These are phyloP conservation scores for Corapipo altera DNA, from an alignment of 2,113 vertebrate species.

Conservation along the genomic window DNA sequence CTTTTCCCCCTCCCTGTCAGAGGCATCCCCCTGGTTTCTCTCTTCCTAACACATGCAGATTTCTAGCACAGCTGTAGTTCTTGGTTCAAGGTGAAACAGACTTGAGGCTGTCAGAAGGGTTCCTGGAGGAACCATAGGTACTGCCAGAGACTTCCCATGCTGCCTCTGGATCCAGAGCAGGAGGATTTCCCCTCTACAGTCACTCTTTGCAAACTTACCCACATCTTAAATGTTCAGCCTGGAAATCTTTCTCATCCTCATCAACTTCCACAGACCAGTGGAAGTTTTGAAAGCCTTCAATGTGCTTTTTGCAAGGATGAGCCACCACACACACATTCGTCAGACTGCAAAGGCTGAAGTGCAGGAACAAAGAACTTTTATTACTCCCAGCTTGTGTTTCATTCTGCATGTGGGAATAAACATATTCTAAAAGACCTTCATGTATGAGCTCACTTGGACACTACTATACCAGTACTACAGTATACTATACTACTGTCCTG, in stretches of 20 bases:
- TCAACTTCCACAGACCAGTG: not conserved
- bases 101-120: not conserved
- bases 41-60: not conserved
- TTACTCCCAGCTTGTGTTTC: not conserved
- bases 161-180: not conserved
- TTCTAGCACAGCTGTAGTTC: not conserved
- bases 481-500: not conserved
- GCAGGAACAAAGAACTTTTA: not conserved
- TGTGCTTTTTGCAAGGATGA: not conserved
- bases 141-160: not conserved
- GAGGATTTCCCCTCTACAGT: not conserved
- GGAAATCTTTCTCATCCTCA: not conserved
- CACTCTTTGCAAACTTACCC: not conserved
- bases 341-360: not conserved
- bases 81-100: not conserved
- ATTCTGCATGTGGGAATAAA: not conserved
- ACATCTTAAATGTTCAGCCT: not conserved
- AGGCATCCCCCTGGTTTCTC: not conserved
- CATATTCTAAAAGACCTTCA: fast-evolving
- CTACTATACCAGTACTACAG: not conserved
- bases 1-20: not conserved
- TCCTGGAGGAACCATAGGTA: not conserved
- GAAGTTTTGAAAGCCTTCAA: not conserved
- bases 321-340: not conserved
- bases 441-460: not conserved